Percentiles rank a stretch among this genome's conserved stretches.
Evolutionary conservation across 2,113 vertebrate genomes (phyloP).

Genomic region (Edolisoma coerulescens): DNA sequence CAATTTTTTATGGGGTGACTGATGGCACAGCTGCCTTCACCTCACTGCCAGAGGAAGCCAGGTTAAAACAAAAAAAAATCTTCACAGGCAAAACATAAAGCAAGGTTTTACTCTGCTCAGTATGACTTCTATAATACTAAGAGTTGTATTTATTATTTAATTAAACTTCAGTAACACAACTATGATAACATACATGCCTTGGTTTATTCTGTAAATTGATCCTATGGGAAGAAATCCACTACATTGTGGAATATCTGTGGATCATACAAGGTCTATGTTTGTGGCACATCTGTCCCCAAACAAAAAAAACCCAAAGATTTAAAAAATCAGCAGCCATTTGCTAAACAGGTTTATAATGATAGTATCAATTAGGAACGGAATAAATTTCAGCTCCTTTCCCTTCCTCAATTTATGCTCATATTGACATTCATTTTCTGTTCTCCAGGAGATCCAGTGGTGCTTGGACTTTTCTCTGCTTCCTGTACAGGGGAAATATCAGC

Average conservation of each 20-base stretch:
- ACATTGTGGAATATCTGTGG: background rate
- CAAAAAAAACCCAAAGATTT: background rate
- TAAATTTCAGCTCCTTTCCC: background rate
- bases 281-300: background rate
- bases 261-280: constrained; percentile 34
- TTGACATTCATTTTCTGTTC: background rate
- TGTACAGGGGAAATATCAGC: background rate
- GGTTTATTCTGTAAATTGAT: background rate
- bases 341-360: background rate
- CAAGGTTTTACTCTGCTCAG: background rate
- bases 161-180: background rate
- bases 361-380: background rate
- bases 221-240: background rate
- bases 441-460: background rate
- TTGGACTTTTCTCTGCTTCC: background rate
- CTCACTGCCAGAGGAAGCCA: background rate
- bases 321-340: background rate
- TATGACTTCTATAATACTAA: background rate
- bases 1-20: background rate
- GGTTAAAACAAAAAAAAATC: background rate
- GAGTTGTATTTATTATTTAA: constrained; percentile 3
- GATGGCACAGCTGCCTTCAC: background rate
- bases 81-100: background rate
- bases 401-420: background rate
- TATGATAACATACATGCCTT: background rate